A percentile compares a stretch with the other conserved stretches of the same genome.
phyloP scores from a whole-genome alignment of 2,888 invertebrate species.

The Ophion obscuratus region DNA sequence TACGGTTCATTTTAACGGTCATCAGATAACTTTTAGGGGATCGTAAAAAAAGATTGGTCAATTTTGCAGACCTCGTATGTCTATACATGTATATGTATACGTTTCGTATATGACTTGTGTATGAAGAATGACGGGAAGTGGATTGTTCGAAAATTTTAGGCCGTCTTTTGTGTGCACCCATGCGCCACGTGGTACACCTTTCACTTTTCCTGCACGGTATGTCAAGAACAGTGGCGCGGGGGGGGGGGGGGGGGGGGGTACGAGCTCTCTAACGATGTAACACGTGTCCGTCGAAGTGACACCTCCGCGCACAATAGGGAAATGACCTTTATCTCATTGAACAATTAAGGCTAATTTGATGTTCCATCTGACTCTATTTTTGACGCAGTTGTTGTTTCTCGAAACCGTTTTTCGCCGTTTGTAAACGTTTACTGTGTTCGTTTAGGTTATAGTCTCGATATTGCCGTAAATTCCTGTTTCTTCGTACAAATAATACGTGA shows the following conservation, averaged over 20 bases:
- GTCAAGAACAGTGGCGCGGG: not conserved
- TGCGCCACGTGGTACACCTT: constrained; percentile 12
- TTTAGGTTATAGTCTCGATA: no score
- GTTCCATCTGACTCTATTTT: not conserved
- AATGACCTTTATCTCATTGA: constrained; percentile 9
- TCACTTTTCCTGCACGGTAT: constrained; percentile 6
- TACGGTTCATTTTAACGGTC: not conserved
- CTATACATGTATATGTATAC: not conserved
- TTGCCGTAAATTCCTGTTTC: no score
- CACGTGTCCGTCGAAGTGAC: not conserved
- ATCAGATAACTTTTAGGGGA: not conserved
- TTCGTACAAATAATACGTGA: no score
- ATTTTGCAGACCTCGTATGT: not conserved
- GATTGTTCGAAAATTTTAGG: not conserved
- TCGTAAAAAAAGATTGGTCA: not conserved
- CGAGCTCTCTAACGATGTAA: not conserved
- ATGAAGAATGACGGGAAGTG: not conserved
- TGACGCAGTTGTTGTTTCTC: not conserved
- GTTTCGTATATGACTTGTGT: not conserved
- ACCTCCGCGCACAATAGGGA: constrained; percentile 7
- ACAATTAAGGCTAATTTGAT: constrained; percentile 14
- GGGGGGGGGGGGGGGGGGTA: not conserved
- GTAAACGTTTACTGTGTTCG: no score
- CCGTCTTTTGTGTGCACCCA: not conserved
- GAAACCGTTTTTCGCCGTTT: not conserved